Evolutionary conservation across 2,113 vertebrate species (phyloP).

Genomic region (Oxyruncus cristatus): DNA sequence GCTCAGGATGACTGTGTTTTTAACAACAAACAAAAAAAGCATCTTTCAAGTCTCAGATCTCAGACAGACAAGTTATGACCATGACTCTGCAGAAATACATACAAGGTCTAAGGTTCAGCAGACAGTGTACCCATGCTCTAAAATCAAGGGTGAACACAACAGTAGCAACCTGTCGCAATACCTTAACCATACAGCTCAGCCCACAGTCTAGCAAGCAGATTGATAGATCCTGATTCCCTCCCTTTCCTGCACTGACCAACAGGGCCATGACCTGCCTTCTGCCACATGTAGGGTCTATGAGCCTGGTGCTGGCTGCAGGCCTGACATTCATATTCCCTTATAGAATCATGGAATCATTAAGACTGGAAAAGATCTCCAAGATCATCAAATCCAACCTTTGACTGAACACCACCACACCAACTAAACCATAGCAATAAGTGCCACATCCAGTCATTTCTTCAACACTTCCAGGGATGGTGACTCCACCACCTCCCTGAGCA

Average conservation of each 20-base stretch:
- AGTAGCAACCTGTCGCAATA: neutral
- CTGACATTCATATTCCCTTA: neutral
- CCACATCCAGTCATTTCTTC: neutral
- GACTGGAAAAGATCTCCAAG: neutral
- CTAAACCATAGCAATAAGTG: neutral
- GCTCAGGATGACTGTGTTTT: neutral
- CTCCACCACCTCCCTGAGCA: neutral
- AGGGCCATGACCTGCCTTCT: neutral
- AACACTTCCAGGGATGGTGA: neutral
- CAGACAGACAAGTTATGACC: neutral
- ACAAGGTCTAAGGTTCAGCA: neutral
- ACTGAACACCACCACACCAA: neutral
- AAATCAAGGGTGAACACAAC: neutral
- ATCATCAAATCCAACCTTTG: neutral
- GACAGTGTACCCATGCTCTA: neutral
- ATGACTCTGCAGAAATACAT: neutral
- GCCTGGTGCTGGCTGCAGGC: neutral
- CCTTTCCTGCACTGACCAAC: neutral
- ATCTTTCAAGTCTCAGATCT: neutral
- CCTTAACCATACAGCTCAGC: neutral
- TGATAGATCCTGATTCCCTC: rapidly evolving
- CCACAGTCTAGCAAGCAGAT: neutral
- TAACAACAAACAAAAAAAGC: neutral
- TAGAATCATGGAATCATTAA: neutral
- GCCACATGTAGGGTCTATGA: neutral